Evolutionary conservation across 2,888 invertebrate genomes (phyloP).

Genomic region (Aphodius sticticus): DNA sequence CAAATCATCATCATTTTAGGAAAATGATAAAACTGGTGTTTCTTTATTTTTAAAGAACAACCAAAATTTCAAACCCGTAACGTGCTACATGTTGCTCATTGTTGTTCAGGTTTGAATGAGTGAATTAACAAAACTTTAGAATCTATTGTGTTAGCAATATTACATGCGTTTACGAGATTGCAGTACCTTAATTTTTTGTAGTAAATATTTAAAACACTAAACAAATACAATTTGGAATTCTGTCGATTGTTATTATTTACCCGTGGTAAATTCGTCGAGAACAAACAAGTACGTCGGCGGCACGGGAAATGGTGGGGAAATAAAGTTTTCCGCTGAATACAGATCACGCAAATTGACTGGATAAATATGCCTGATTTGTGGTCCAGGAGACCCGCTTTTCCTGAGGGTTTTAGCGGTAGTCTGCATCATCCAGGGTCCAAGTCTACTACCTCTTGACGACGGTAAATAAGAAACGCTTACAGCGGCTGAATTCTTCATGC

Average conservation of each 20-base stretch:
- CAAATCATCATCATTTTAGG: too few species aligned
- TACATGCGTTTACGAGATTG: too few species aligned
- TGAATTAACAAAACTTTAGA: too few species aligned
- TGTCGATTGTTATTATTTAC: neutral
- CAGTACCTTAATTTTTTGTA: too few species aligned
- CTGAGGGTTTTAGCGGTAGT: constrained; percentile 14
- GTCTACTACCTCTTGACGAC: constrained; percentile 21
- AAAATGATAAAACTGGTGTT: too few species aligned
- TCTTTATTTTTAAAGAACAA: too few species aligned
- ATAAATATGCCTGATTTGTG: constrained; percentile 49
- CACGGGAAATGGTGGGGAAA: constrained; percentile 10
- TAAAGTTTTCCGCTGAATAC: constrained; percentile 48
- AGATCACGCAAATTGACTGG: constrained; percentile 50
- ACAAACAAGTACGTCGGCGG: neutral
- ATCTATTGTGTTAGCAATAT: too few species aligned
- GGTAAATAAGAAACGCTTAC: constrained; percentile 45
- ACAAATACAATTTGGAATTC: neutral
- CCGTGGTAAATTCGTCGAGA: neutral
- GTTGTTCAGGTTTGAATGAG: too few species aligned
- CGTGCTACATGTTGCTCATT: too few species aligned
- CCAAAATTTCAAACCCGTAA: too few species aligned
- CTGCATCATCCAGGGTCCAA: neutral
- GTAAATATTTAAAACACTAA: too few species aligned
- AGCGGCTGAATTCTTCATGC: constrained; percentile 42
- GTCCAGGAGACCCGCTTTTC: constrained; percentile 8